phyloP scores from a whole-genome alignment of 2,113 vertebrate species.

The Leptobrachium leishanense region DNA sequence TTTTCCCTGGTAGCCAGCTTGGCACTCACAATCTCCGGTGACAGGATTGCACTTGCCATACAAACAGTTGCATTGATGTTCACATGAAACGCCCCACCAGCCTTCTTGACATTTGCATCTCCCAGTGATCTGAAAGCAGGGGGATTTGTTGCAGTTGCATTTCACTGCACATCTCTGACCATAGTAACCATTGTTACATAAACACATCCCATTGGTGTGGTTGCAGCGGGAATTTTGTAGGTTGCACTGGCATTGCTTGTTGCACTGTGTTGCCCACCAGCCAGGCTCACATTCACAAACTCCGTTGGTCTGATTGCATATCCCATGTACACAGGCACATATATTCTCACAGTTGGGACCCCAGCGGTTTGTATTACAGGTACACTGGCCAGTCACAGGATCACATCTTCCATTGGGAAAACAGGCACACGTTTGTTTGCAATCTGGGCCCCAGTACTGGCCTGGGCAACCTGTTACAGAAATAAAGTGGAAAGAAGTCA shows the following conservation, averaged over 20 bases:
- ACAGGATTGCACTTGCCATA: constrained; percentile 67
- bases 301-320: constrained; percentile 73
- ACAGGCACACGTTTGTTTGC: constrained; percentile 79
- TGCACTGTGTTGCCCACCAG: constrained; percentile 80
- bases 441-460: constrained; percentile 90
- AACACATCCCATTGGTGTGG: constrained; percentile 73
- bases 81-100: constrained; percentile 78
- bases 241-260: constrained; percentile 75
- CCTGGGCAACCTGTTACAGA: constrained; percentile 76
- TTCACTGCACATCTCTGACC: constrained; percentile 73
- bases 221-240: constrained; percentile 67
- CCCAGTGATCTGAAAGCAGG: constrained; percentile 76
- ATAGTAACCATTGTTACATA: constrained; percentile 78
- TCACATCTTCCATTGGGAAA: constrained; percentile 81
- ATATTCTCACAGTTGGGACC: constrained; percentile 74
- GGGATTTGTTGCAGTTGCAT: constrained; percentile 77
- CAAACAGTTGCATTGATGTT: constrained; percentile 72
- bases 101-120: constrained; percentile 73
- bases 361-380: constrained; percentile 78
- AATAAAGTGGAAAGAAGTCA: background rate
- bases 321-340: constrained; percentile 78
- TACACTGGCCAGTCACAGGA: constrained; percentile 75
- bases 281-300: constrained; percentile 81
- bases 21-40: constrained; percentile 76
- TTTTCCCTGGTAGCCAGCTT: constrained; percentile 71